phyloP scores from a whole-genome alignment of 2,797 vertebrate genomes.

The Anniella stebbinsi region DNA sequence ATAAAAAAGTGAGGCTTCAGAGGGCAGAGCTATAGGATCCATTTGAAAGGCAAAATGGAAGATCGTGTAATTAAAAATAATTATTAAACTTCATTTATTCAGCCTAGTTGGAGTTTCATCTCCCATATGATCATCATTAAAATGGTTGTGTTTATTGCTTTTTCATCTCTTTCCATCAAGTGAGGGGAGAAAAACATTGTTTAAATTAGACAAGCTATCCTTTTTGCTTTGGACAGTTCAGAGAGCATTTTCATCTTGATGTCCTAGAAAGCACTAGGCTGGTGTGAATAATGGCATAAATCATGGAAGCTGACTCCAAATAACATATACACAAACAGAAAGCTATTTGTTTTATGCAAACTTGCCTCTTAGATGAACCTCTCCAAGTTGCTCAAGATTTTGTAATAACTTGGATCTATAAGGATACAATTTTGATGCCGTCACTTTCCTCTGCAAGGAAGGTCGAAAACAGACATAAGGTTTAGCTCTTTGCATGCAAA shows the following conservation, averaged over 20 bases:
- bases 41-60: slow-evolving; percentile 68
- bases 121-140: slow-evolving; percentile 63
- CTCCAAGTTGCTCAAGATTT: slow-evolving; percentile 48
- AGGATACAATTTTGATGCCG: slow-evolving; percentile 47
- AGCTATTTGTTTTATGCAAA: slow-evolving; percentile 53
- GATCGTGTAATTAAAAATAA: slow-evolving; percentile 67
- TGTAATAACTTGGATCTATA: slow-evolving; percentile 67
- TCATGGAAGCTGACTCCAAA: slow-evolving; percentile 44
- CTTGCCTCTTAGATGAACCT: slow-evolving; percentile 54
- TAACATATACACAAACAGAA: slow-evolving; percentile 50
- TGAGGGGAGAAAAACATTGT: slow-evolving; percentile 57
- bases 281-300: slow-evolving; percentile 55
- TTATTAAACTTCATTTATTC: slow-evolving; percentile 70
- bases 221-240: slow-evolving; percentile 49
- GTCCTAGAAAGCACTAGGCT: slow-evolving; percentile 60
- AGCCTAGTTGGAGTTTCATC: slow-evolving; percentile 57
- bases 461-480: background rate
- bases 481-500: slow-evolving; percentile 50
- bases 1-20: slow-evolving; percentile 62
- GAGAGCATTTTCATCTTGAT: slow-evolving; percentile 55
- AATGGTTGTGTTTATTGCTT: slow-evolving; percentile 61
- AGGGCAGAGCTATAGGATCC: slow-evolving; percentile 64
- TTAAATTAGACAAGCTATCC: slow-evolving; percentile 65
- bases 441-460: slow-evolving; percentile 40
- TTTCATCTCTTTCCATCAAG: slow-evolving; percentile 44